Evolutionary conservation across 2,888 invertebrate genomes (phyloP), one percentile per base, ranked within the genome.

Genomic region (Acronicta leporina): DNA sequence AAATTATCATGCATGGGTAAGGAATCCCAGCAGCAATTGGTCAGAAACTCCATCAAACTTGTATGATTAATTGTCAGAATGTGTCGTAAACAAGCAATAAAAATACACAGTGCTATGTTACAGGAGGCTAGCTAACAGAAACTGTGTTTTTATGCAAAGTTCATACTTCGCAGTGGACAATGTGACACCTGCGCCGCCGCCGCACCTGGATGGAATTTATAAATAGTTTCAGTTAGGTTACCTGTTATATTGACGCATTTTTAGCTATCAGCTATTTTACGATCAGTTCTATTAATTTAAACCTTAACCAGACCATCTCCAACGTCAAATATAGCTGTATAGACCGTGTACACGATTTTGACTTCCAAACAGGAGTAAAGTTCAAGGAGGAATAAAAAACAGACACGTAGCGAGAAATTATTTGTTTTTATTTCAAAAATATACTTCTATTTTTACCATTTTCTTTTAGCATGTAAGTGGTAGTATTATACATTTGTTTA

Each of bases 141-240:
- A 76, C 73, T 82, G 82, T 87, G 82, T 92, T 90, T 89, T 92
- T 90, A 91, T 92, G 89, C 88, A 87, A 87, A 90, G 85, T 89
- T 87, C 87, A 90, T 87, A 88, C 86, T 83, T 81, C 87, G 88
- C 88, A 85, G 83, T 87, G 83, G 88, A 90, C 87, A 88, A 89
- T 87, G 87, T 81, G 84, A 86, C 92, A 92, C 90, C 92, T 92
- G 92, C 91, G 82, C 79, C 72, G 82, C 80, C 80, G 77, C 70
- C 63, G 81, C 91, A 92, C 92, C 92, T 92, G 92, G 87, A 81
- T 85, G 77, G 92, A 90, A 92, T 92, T 88, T 84, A 86, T 90
- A 91, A 91, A 90, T 90, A 90, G 86, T 81, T 78, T 76, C 77
- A 78, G 78, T 73, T 66, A 79, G 83, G 74, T 82, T 68, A 76